phyloP scores from a whole-genome alignment of 37 sponge, comb jelly and placozoan species.

The Bolinopsis microptera region DNA sequence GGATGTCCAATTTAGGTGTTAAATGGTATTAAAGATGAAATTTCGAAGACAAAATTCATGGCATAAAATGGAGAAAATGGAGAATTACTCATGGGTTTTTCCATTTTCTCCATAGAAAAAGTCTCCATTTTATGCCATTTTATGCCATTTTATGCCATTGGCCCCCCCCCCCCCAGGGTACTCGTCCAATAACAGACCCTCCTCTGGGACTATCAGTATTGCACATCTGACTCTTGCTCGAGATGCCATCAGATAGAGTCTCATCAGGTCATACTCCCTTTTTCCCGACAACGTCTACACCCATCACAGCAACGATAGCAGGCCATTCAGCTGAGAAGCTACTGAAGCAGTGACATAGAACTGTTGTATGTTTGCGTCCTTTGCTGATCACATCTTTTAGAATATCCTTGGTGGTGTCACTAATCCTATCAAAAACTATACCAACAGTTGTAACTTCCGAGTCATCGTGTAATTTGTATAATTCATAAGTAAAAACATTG shows the following conservation, averaged over 20 bases:
- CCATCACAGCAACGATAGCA: background rate
- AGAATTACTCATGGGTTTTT: too few relatives aligned
- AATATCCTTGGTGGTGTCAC: background rate
- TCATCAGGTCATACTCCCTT: background rate
- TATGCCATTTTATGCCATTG: too few relatives aligned
- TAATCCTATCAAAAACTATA: background rate
- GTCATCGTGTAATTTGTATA: background rate
- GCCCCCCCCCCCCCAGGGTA: too few relatives aligned
- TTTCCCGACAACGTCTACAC: background rate
- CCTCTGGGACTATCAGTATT: background rate
- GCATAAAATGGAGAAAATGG: too few relatives aligned
- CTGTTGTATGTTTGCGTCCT: background rate
- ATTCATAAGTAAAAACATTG: background rate
- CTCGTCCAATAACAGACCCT: background rate
- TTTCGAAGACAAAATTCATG: too few relatives aligned
- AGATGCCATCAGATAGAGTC: background rate
- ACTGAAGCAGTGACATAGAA: background rate
- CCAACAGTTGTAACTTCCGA: background rate
- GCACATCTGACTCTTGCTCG: background rate
- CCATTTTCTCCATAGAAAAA: too few relatives aligned
- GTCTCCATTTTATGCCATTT: too few relatives aligned
- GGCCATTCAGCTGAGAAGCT: slow-evolving; percentile 13
- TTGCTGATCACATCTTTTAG: background rate
- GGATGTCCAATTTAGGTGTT: too few relatives aligned
- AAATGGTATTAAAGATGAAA: too few relatives aligned